A percentile compares a stretch with the other conserved stretches of the same genome.
Evolutionary conservation across 2,797 vertebrate genomes (phyloP).

Genomic region (Tiaroga cobitis): DNA sequence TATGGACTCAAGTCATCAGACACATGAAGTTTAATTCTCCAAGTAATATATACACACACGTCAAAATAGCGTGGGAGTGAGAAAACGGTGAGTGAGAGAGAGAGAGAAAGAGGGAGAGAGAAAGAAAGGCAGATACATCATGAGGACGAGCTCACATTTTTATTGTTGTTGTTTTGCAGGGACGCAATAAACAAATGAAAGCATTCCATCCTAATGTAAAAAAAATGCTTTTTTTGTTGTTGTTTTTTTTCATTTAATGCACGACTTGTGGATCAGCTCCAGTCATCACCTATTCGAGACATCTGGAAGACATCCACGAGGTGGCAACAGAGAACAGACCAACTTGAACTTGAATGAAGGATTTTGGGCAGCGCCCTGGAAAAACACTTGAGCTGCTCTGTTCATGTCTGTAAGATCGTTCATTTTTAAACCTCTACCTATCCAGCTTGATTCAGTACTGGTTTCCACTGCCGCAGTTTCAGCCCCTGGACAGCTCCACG

Average conservation of each 20-base stretch:
- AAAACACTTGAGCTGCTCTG: slow-evolving; percentile 33
- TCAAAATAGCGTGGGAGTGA: slow-evolving; percentile 52
- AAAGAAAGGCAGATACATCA: neutral
- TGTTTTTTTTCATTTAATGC: neutral
- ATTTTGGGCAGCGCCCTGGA: slow-evolving; percentile 41
- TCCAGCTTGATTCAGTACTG: neutral
- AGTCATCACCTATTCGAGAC: neutral
- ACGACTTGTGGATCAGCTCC: slow-evolving; percentile 13
- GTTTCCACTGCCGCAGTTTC: neutral
- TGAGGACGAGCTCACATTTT: neutral
- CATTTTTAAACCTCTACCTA: neutral
- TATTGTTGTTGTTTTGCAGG: neutral
- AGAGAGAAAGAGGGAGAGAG: slow-evolving; percentile 20
- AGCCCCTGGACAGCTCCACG: slow-evolving; percentile 12
- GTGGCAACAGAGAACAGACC: slow-evolving; percentile 59
- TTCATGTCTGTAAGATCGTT: neutral
- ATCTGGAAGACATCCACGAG: slow-evolving; percentile 49
- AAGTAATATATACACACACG: slow-evolving; percentile 60
- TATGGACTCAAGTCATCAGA: slow-evolving; percentile 63
- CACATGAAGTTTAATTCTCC: slow-evolving; percentile 58
- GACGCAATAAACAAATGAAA: neutral
- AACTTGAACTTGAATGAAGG: slow-evolving; percentile 59
- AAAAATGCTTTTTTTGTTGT: neutral
- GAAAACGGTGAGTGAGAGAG: slow-evolving; percentile 28
- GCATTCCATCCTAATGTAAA: neutral